Evolutionary conservation across 1,140 invertebrate genomes (phyloP).

Genomic region (Lepidurus arcticus): DNA sequence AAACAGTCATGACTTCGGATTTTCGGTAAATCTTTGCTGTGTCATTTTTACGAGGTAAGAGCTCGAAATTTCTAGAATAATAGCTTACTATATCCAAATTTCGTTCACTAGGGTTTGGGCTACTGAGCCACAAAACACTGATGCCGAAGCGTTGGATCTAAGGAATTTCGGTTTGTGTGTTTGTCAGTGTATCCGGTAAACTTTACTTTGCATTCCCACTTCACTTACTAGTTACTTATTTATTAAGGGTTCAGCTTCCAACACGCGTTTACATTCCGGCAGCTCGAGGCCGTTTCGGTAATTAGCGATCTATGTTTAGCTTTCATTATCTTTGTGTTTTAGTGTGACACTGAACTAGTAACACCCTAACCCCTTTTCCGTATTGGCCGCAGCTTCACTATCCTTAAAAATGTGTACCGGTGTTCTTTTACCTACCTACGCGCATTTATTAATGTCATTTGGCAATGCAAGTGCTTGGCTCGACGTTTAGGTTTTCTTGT

Average conservation of each 20-base stretch:
- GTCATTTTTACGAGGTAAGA: neutral
- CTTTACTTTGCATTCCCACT: neutral
- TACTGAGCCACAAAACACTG: no score
- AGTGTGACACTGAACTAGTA: neutral
- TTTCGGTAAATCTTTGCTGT: neutral
- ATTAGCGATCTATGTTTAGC: neutral
- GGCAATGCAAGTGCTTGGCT: neutral
- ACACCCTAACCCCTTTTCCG: conserved; percentile 1
- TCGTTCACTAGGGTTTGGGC: no score
- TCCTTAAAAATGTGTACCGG: neutral
- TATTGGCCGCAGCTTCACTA: neutral
- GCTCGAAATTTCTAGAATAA: neutral
- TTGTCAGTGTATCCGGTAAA: no score
- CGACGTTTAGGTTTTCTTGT: neutral
- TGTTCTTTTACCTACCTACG: neutral
- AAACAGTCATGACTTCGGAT: neutral
- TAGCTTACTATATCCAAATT: no score
- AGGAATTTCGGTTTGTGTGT: no score
- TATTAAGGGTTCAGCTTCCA: neutral
- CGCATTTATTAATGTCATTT: neutral
- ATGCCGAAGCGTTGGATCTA: no score
- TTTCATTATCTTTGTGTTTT: neutral
- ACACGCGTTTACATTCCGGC: neutral
- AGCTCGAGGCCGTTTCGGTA: neutral
- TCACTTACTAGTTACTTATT: no score